Percentiles rank a stretch among this genome's conserved stretches.
These are phyloP conservation scores for Noctua pronuba DNA, from an alignment of 2,888 invertebrate genomes.

Conservation along the genomic window DNA sequence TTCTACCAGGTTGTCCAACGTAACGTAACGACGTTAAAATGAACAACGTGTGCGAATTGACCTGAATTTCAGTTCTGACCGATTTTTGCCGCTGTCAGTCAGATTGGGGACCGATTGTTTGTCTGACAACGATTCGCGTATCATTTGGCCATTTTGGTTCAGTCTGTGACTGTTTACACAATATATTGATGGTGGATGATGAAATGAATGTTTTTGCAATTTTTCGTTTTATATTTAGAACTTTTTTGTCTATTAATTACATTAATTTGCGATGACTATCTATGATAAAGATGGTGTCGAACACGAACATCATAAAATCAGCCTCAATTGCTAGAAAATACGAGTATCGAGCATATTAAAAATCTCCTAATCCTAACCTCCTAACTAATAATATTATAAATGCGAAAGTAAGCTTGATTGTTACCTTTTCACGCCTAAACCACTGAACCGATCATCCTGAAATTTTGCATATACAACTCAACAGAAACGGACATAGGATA, in stretches of 20 bases:
- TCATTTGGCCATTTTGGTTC: slow-evolving; percentile 33
- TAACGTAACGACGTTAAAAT: slow-evolving; percentile 38
- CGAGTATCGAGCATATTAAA: background rate
- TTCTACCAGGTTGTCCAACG: background rate
- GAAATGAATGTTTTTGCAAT: slow-evolving; percentile 5
- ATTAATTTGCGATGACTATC: background rate
- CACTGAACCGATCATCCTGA: too few species aligned
- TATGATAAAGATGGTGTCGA: background rate
- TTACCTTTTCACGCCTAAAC: too few species aligned
- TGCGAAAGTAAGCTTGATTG: too few species aligned
- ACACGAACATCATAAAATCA: background rate
- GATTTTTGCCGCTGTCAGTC: slow-evolving; percentile 37
- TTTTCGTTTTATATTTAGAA: background rate
- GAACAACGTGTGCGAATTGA: slow-evolving; percentile 26
- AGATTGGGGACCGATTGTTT: slow-evolving; percentile 42
- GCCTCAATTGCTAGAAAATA: background rate
- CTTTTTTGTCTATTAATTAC: background rate
- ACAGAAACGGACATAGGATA: too few species aligned
- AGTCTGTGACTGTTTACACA: slow-evolving; percentile 20
- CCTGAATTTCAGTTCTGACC: slow-evolving; percentile 35
- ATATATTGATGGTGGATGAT: slow-evolving; percentile 1
- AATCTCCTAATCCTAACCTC: background rate
- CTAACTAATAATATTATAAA: too few species aligned
- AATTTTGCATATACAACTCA: too few species aligned
- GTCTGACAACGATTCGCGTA: slow-evolving; percentile 28